phyloP scores from a whole-genome alignment of 2,888 invertebrate species.

The Synergus umbraculus region DNA sequence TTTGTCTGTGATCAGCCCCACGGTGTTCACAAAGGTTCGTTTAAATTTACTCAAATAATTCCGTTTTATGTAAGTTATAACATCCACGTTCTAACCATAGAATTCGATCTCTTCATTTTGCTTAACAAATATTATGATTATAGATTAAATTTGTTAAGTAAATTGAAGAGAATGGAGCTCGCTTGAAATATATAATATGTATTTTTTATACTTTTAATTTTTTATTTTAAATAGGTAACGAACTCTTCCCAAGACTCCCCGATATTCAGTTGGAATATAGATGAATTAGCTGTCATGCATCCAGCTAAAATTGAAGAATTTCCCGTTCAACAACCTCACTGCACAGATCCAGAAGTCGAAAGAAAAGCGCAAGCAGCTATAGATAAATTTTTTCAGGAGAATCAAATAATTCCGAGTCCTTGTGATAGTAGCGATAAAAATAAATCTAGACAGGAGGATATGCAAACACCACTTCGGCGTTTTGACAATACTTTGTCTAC shows the following conservation, averaged over 20 bases:
- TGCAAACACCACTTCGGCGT: conserved; percentile 60
- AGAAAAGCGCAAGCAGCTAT: conserved; percentile 84
- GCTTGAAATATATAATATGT: no score
- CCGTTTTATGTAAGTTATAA: no score
- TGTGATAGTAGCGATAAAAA: conserved; percentile 70
- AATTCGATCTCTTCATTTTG: no score
- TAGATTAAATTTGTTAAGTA: no score
- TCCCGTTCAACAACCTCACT: conserved; percentile 81
- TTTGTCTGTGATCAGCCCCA: conserved; percentile 83
- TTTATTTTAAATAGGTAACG: conserved; percentile 67
- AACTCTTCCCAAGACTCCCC: conserved; percentile 74
- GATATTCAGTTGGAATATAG: conserved; percentile 85
- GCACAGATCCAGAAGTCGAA: conserved; percentile 83
- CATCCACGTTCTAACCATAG: no score
- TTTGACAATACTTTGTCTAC: conserved; percentile 53
- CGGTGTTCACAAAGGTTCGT: conserved; percentile 72
- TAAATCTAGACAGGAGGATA: conserved; percentile 52
- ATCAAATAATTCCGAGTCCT: conserved; percentile 81
- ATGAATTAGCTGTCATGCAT: conserved; percentile 83
- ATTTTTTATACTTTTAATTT: conserved; percentile 12
- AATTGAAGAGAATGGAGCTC: no score
- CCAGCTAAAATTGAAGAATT: conserved; percentile 85
- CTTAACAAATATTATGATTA: no score
- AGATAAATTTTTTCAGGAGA: conserved; percentile 81
- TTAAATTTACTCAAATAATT: neutral